Percentiles rank a stretch among this genome's conserved stretches.
Evolutionary conservation across 1,140 invertebrate genomes (phyloP).

Genomic region (Lepidotrigona ventralis): DNA sequence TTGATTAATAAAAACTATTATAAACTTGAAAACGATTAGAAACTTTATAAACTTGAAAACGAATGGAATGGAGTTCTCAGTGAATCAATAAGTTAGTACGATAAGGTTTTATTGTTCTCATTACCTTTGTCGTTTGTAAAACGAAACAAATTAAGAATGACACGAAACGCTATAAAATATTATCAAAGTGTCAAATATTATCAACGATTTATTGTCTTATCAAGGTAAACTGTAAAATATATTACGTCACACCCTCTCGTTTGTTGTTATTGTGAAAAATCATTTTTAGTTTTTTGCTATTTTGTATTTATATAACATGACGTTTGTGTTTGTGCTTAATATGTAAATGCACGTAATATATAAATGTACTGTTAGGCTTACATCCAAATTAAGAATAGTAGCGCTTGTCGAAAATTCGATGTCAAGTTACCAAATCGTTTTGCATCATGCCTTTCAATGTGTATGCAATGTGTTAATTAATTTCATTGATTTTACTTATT

Average conservation of each 20-base stretch:
- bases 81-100: neutral
- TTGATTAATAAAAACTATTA: neutral
- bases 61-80: too few species aligned
- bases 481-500: neutral
- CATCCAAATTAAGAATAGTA: slow-evolving; percentile 5
- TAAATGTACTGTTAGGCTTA: neutral
- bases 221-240: neutral
- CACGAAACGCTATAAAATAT: neutral
- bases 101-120: neutral
- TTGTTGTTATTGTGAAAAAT: neutral
- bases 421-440: neutral
- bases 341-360: neutral
- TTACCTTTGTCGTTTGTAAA: too few species aligned
- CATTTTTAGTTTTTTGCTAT: neutral
- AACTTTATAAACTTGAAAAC: too few species aligned
- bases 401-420: neutral
- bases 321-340: neutral
- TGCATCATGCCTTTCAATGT: neutral
- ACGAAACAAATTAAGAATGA: neutral
- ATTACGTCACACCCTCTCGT: neutral
- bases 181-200: slow-evolving; percentile 4
- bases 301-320: neutral
- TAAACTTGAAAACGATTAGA: too few species aligned
- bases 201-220: slow-evolving; percentile 16
- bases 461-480: neutral